These are phyloP conservation scores for Crotophaga sulcirostris DNA, from an alignment of 2,113 vertebrate genomes.

Conservation along the genomic window DNA sequence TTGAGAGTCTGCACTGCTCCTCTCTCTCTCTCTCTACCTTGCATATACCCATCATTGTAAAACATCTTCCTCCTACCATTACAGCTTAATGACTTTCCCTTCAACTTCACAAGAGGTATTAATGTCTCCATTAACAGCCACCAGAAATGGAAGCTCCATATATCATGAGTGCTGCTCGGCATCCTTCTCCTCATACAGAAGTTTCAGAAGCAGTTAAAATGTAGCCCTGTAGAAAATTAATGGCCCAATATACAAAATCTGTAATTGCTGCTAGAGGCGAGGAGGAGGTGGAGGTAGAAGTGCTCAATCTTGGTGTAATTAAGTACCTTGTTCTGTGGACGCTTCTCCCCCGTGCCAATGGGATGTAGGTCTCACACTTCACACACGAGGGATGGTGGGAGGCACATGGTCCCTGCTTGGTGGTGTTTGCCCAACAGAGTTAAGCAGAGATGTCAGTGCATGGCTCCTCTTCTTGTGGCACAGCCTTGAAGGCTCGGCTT, in stretches of 20 bases:
- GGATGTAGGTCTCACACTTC: not conserved
- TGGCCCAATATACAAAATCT: constrained; percentile 31
- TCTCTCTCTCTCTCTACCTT: not conserved
- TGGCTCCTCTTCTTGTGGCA: not conserved
- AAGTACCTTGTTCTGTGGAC: not conserved
- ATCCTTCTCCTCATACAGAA: not conserved
- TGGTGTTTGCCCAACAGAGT: not conserved
- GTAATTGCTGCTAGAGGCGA: constrained; percentile 31
- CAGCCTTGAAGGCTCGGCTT: not conserved
- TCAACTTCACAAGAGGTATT: constrained; percentile 29
- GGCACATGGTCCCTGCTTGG: not conserved
- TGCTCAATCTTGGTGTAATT: constrained; percentile 15
- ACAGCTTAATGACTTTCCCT: constrained; percentile 43
- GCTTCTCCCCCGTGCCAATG: not conserved
- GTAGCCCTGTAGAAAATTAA: constrained; percentile 47
- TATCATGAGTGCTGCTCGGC: not conserved
- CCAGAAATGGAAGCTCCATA: constrained; percentile 38
- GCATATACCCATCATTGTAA: not conserved
- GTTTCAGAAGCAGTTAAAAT: constrained; percentile 50
- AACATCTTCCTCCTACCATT: constrained; percentile 34
- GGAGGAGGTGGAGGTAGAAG: constrained; percentile 26
- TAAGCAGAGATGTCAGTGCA: not conserved
- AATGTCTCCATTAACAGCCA: constrained; percentile 54
- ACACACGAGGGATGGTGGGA: not conserved
- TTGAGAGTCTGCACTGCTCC: not conserved